Conservation (phyloP, 2,113 vertebrate species). For the Corythaixoides concolor region DNA sequence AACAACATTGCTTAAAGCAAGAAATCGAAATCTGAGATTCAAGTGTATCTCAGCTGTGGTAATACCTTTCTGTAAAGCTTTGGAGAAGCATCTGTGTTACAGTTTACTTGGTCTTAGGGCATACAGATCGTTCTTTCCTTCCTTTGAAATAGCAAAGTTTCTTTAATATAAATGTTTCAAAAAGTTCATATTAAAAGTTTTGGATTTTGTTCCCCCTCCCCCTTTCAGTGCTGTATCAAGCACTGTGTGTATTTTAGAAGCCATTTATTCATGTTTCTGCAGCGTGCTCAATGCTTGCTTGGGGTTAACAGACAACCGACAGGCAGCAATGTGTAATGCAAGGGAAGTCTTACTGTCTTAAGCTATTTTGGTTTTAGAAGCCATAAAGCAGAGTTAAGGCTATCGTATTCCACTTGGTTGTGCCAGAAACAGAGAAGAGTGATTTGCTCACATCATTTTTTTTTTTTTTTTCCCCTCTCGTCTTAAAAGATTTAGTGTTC, state of each 20-base stretch:
- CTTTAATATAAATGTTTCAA: background rate
- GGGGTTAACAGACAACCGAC: background rate
- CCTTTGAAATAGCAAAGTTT: background rate
- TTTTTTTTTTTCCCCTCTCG: background rate
- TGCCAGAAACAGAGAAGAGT: background rate
- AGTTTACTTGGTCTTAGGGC: background rate
- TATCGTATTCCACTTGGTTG: background rate
- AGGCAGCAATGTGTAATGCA: background rate
- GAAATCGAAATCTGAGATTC: background rate
- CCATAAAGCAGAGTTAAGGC: background rate
- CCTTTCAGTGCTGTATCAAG: background rate
- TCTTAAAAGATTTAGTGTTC: background rate
- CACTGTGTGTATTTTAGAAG: background rate
- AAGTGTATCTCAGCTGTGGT: background rate
- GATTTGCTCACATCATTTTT: background rate
- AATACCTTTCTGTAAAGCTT: background rate
- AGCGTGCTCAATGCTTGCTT: accelerated
- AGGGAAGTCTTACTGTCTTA: background rate
- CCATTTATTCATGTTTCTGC: background rate
- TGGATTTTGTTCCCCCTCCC: too few species aligned
- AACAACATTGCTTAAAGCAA: background rate
- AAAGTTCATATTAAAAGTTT: background rate
- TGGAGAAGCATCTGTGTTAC: background rate
- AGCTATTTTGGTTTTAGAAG: background rate
- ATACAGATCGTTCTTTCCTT: background rate